Evolutionary conservation across 2,113 vertebrate genomes (phyloP).

Genomic region (Collichthys lucidus): DNA sequence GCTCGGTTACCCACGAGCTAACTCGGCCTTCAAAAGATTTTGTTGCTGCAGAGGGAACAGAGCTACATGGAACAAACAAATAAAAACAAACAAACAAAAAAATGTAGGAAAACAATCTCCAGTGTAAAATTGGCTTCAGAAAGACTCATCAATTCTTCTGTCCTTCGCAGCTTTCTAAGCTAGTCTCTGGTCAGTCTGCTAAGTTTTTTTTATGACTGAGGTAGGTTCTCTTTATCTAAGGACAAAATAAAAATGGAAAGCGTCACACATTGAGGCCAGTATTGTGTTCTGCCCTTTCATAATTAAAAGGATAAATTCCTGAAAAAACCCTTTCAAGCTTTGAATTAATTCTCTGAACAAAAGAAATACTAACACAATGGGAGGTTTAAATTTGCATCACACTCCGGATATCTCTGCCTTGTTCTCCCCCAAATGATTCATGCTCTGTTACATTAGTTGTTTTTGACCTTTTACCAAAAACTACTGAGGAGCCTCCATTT

Average conservation of each 20-base stretch:
- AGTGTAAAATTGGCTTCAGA: conserved; percentile 79
- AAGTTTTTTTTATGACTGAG: conserved; percentile 83
- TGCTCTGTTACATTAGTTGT: conserved; percentile 18
- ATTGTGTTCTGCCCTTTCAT: conserved; percentile 63
- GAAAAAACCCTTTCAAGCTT: conserved; percentile 71
- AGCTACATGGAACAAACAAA: conserved; percentile 53
- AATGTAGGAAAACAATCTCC: conserved; percentile 68
- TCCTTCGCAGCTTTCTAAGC: conserved; percentile 59
- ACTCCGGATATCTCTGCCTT: conserved; percentile 42
- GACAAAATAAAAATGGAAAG: conserved; percentile 74
- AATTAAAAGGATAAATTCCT: conserved; percentile 70
- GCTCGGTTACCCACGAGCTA: conserved; percentile 5
- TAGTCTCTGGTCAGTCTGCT: conserved; percentile 80
- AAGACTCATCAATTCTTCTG: conserved; percentile 57
- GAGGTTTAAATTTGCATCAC: conserved; percentile 68
- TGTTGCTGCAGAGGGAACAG: conserved; percentile 46
- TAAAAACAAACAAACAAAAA: conserved; percentile 11
- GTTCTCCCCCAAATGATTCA: conserved; percentile 34
- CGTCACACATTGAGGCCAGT: conserved; percentile 62
- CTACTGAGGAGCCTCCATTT: conserved; percentile 46
- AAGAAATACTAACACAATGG: conserved; percentile 45
- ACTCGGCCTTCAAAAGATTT: conserved; percentile 14
- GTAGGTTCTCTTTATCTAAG: conserved; percentile 84
- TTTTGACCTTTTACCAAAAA: conserved; percentile 59
- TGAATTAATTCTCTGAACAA: conserved; percentile 62